Evolutionary conservation across 1,140 invertebrate genomes (phyloP).

Genomic region (Wasmannia auropunctata): DNA sequence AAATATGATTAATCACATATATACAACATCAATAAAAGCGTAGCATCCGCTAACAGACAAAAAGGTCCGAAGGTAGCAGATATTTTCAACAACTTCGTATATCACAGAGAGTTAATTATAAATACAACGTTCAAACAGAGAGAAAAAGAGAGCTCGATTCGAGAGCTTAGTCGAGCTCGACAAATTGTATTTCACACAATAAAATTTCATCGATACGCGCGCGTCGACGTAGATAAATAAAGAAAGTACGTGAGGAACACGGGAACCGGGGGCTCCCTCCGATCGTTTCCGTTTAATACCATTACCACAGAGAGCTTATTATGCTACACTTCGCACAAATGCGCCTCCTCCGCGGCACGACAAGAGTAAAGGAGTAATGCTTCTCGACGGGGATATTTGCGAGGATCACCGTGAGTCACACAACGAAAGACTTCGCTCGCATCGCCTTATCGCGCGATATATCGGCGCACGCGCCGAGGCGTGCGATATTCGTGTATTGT

Average conservation of each 20-base stretch:
- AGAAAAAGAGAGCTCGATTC: constrained; percentile 60
- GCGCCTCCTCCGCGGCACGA: constrained; percentile 48
- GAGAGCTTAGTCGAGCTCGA: constrained; percentile 58
- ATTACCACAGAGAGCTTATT: constrained; percentile 73
- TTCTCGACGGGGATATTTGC: constrained; percentile 3
- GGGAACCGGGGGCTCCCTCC: constrained; percentile 71
- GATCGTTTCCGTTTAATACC: constrained; percentile 50
- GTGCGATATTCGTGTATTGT: constrained; percentile 19
- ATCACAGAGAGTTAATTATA: constrained; percentile 73
- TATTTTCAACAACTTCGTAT: constrained; percentile 73
- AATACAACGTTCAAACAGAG: constrained; percentile 64
- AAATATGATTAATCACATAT: constrained; percentile 59
- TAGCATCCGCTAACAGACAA: constrained; percentile 67
- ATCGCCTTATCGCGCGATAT: constrained; percentile 61
- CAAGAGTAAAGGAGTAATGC: constrained; percentile 24
- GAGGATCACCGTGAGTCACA: constrained; percentile 43
- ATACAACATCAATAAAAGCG: constrained; percentile 68
- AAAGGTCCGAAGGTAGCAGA: constrained; percentile 50
- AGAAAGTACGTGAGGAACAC: constrained; percentile 42
- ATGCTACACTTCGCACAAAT: constrained; percentile 66
- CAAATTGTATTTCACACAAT: background rate
- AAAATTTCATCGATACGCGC: constrained; percentile 21
- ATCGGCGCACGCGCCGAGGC: constrained; percentile 23
- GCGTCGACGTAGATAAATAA: constrained; percentile 26
- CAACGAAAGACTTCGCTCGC: constrained; percentile 54